Evolutionary conservation across 2,797 vertebrate genomes (phyloP), one percentile per base, ranked within the genome.

Genomic region (Eidolon dupreanum): DNA sequence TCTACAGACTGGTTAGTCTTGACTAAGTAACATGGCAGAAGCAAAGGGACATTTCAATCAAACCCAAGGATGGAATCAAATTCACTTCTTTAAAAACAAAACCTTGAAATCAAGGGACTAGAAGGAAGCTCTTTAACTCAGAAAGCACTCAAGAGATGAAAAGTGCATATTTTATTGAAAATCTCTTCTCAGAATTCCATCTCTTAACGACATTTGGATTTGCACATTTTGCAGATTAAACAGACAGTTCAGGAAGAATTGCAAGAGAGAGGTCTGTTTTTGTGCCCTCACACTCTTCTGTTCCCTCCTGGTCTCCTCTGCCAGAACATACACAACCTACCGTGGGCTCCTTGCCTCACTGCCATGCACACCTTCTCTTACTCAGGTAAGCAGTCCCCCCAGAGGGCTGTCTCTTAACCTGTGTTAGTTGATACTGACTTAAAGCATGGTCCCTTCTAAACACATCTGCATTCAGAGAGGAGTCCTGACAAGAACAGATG

Each of bases 1-100:
- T 46, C 91, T 24, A 61, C 4, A 93, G 53, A 57, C 19, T 61
- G 33, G 31, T 24, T 70, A 57, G 70, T 38, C 82, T 85, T 88
- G 16, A 70, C 59, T 36, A 75, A 73, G 6, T 19, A 46, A 51
- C 15, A 33, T 5, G 81, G 24, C 11, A 59, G 19, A 74, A 63
- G 20, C 43, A 38, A 75, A 93, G 66, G 22, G 17, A 68, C 26
- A 55, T 75, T 87, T 82, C n/a, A 71, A 51, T 71, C 55, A 75
- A 95, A 79, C 5, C 26, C 61, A 74, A 92, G 24, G n/a, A 79
- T 20, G n/a, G 66, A 84, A 66, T 51, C 31, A 94, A 95, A 88
- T 20, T 87, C 33, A 83, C 12, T 94, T 75, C 17, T 95, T 89
- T 36, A 12, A 24, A 88, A 70, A 84, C 4, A 53, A 93, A 91